Evolutionary conservation across 2,888 invertebrate genomes (phyloP).

Genomic region (Gortyna flavago): DNA sequence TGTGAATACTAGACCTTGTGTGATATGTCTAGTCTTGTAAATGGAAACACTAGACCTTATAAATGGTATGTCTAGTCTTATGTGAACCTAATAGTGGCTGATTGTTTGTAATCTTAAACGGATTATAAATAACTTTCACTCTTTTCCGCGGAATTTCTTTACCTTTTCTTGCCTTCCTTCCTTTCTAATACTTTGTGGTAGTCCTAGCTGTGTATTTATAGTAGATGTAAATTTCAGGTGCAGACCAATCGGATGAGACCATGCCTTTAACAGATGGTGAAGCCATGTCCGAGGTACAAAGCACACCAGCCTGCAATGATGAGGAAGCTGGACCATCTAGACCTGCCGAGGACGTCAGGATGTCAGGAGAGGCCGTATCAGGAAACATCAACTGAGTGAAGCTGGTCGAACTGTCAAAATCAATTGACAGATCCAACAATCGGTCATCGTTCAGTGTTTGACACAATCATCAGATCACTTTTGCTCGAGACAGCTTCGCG

Average conservation of each 20-base stretch:
- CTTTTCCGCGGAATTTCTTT: no score
- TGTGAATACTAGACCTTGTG: no score
- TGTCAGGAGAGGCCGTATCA: background rate
- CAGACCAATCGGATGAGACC: background rate
- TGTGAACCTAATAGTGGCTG: no score
- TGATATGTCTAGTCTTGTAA: no score
- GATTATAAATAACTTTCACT: no score
- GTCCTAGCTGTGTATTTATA: background rate
- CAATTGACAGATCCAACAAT: background rate
- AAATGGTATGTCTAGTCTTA: no score
- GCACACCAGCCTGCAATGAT: background rate
- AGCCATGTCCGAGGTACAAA: background rate
- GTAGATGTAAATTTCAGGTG: background rate
- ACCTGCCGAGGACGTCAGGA: slow-evolving; percentile 1
- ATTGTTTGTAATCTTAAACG: no score
- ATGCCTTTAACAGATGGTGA: background rate
- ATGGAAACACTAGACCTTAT: no score
- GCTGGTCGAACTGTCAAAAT: background rate
- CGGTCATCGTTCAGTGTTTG: no score
- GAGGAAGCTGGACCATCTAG: background rate
- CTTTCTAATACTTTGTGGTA: background rate
- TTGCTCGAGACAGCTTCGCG: no score
- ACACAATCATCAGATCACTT: no score
- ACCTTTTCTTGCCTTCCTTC: no score
- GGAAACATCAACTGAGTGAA: background rate